A percentile compares a stretch with the other conserved stretches of the same genome.
Conservation (phyloP, 2,113 vertebrate species). For the Ciconia stormi region DNA sequence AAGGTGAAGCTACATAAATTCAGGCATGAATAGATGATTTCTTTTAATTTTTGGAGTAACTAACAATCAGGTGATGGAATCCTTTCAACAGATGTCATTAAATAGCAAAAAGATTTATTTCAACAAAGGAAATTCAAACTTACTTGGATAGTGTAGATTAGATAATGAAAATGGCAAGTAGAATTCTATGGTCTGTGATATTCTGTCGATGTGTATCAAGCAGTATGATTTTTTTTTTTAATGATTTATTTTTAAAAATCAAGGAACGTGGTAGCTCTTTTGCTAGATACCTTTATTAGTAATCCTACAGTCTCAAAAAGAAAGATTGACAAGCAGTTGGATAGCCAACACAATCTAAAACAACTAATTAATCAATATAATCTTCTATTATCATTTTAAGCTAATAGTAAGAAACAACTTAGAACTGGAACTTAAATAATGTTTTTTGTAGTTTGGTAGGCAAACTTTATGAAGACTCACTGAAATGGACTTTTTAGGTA, state of each 20-base stretch:
- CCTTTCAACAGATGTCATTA: not conserved
- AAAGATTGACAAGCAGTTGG: not conserved
- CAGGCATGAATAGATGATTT: not conserved
- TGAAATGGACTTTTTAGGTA: not conserved
- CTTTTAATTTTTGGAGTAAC: not conserved
- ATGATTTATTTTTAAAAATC: not conserved
- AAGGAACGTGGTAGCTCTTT: fast-evolving
- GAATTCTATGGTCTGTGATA: not conserved
- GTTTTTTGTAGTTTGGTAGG: not conserved
- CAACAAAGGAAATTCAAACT: not conserved
- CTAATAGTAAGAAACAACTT: not conserved
- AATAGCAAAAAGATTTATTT: not conserved
- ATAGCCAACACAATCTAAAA: not conserved
- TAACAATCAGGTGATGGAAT: not conserved
- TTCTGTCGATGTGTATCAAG: fast-evolving
- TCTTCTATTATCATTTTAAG: not conserved
- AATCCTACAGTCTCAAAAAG: not conserved
- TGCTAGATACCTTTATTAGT: not conserved
- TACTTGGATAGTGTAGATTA: not conserved
- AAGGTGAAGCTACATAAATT: not conserved
- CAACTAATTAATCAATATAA: not conserved
- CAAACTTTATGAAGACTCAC: not conserved
- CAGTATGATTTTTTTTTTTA: not conserved
- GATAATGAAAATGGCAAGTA: not conserved
- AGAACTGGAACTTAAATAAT: not conserved